Percentiles rank a stretch among this genome's conserved stretches.
Conservation (phyloP, 2,888 invertebrate species). For the Chrysotoxum bicinctum region DNA sequence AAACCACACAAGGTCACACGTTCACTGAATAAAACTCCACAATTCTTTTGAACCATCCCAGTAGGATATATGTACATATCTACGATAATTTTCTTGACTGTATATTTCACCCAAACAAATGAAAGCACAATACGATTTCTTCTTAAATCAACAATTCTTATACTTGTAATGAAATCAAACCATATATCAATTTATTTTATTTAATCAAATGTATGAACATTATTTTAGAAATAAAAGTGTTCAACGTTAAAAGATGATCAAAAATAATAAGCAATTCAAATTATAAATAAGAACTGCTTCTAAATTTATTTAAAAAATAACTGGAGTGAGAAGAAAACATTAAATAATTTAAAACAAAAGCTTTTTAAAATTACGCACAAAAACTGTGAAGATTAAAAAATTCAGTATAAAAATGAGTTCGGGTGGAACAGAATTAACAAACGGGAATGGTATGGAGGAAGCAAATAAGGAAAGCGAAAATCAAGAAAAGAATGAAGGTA, state of each 20-base stretch:
- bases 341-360: neutral
- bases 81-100: too few relatives aligned
- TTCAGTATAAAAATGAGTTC: conserved; percentile 52
- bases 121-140: too few relatives aligned
- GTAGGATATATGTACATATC: too few relatives aligned
- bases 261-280: conserved; percentile 29
- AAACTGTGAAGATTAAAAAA: conserved; percentile 24
- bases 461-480: conserved; percentile 36
- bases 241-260: conserved; percentile 36
- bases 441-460: conserved; percentile 50
- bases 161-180: neutral
- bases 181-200: neutral
- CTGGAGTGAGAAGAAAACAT: conserved; percentile 8
- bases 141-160: neutral
- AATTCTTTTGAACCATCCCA: too few relatives aligned
- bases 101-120: too few relatives aligned
- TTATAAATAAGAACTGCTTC: neutral
- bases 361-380: neutral
- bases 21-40: too few relatives aligned
- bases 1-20: too few relatives aligned
- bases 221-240: neutral
- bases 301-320: neutral
- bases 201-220: neutral
- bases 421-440: conserved; percentile 48
- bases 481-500: conserved; percentile 58